These are phyloP conservation scores for Eupsittula cactorum DNA, from an alignment of 2,113 vertebrate species.

Conservation along the genomic window DNA sequence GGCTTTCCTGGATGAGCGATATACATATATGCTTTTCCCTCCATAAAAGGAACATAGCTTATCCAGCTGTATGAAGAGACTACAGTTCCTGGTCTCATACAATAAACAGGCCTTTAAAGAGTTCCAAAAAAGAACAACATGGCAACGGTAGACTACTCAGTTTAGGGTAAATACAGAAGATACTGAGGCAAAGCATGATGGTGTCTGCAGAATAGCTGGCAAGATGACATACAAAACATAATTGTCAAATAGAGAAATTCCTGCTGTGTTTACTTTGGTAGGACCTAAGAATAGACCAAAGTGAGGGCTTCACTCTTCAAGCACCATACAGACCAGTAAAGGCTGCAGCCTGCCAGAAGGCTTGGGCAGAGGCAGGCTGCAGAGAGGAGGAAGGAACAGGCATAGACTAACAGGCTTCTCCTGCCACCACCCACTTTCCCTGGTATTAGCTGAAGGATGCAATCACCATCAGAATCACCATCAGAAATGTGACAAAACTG, in stretches of 20 bases:
- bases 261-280: neutral
- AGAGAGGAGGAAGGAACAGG: neutral
- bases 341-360: neutral
- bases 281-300: neutral
- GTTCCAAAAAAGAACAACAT: neutral
- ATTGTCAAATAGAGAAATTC: neutral
- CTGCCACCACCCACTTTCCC: neutral
- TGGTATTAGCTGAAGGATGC: neutral
- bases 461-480: neutral
- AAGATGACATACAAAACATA: neutral
- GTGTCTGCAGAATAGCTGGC: neutral
- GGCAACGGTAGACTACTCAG: neutral
- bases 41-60: neutral
- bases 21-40: neutral
- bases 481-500: neutral
- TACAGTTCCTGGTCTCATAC: neutral
- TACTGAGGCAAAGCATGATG: neutral
- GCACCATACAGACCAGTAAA: neutral
- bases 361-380: neutral
- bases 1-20: neutral
- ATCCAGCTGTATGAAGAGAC: neutral
- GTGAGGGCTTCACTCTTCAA: fast-evolving
- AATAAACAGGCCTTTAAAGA: neutral
- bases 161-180: neutral
- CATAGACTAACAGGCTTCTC: neutral